phyloP scores from a whole-genome alignment of 1,140 invertebrate genomes.

The Cyphomyrmex costatus region DNA sequence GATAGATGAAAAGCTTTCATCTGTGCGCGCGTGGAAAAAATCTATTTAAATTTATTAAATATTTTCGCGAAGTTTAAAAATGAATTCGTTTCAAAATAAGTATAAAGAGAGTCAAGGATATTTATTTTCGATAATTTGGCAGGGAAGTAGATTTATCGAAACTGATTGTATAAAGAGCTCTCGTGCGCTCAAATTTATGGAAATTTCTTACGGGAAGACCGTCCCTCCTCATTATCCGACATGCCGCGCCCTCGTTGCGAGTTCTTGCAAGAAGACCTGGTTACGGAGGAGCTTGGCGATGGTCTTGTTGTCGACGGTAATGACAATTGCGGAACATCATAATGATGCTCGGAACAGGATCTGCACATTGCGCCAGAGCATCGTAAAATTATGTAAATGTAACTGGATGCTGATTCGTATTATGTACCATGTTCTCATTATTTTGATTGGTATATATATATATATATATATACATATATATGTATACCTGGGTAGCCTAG shows the following conservation, averaged over 20 bases:
- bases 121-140: neutral
- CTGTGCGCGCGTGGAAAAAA: neutral
- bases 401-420: conserved; percentile 50
- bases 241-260: conserved; percentile 68
- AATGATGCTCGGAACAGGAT: conserved; percentile 92
- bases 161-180: conserved; percentile 82
- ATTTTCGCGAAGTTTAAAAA: neutral
- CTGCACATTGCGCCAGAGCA: conserved; percentile 89
- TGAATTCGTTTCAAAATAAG: neutral
- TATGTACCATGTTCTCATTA: conserved; percentile 9
- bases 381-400: conserved; percentile 83
- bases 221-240: conserved; percentile 75
- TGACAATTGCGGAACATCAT: conserved; percentile 94
- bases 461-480: too few species aligned
- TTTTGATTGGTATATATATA: conserved; percentile 1
- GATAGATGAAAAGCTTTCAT: neutral
- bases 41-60: neutral
- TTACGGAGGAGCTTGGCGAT: conserved; percentile 83
- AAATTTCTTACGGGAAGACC: conserved; percentile 71
- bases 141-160: conserved; percentile 20
- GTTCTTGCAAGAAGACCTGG: conserved; percentile 89
- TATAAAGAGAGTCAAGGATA: conserved; percentile 2
- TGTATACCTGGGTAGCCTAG: conserved; percentile 75
- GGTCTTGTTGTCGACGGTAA: conserved; percentile 88
- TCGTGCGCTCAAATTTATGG: conserved; percentile 87